phyloP scores from a whole-genome alignment of 2,888 invertebrate species.

The Ischnura elegans region DNA sequence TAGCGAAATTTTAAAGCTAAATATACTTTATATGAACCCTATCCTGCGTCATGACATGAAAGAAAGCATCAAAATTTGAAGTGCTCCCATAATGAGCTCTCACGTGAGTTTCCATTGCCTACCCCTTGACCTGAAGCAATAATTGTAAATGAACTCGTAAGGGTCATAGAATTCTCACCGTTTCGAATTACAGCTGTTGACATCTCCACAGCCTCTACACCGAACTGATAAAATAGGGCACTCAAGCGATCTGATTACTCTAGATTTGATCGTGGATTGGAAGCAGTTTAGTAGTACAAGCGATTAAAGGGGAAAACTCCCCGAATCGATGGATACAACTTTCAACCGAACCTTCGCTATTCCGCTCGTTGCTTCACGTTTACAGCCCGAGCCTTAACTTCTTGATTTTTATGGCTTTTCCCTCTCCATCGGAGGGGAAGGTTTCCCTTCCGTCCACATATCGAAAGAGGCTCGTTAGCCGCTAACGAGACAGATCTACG shows the following conservation, averaged over 20 bases:
- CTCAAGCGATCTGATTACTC: background rate
- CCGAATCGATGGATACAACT: background rate
- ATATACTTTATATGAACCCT: too few species aligned
- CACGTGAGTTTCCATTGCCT: too few species aligned
- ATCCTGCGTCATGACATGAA: background rate
- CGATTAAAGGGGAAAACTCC: constrained; percentile 50
- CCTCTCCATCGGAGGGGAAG: background rate
- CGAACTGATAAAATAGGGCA: background rate
- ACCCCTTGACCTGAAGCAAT: background rate
- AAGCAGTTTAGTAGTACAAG: background rate
- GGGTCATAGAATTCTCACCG: background rate
- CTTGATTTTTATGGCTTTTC: constrained; percentile 49
- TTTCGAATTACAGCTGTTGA: background rate
- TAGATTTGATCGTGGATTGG: background rate
- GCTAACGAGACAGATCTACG: constrained; percentile 57
- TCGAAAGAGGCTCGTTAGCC: constrained; percentile 55
- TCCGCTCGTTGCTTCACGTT: background rate
- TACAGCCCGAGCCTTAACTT: constrained; percentile 45
- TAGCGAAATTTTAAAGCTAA: too few species aligned
- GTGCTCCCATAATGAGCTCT: background rate
- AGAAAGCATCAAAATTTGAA: too few species aligned
- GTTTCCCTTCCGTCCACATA: constrained; percentile 26
- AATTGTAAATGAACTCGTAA: background rate
- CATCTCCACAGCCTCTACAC: background rate
- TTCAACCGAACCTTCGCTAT: background rate